A percentile compares a stretch with the other conserved stretches of the same genome.
Conservation (phyloP, 2,113 vertebrate genomes). For the Pachycephala philippinensis region DNA sequence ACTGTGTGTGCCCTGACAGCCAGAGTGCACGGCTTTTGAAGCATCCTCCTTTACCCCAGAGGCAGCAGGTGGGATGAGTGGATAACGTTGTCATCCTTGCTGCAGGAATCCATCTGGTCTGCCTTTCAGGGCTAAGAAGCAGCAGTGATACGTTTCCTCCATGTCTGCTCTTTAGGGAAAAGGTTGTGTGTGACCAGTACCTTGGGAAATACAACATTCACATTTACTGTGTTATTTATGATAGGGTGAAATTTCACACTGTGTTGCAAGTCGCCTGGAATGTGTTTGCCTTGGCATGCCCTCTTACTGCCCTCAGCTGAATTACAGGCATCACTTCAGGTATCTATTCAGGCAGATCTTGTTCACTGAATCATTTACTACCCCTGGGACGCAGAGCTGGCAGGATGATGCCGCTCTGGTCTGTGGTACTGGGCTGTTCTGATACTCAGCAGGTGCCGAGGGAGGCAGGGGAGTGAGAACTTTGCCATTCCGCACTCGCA, state of each 20-base stretch:
- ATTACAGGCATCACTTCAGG: not conserved
- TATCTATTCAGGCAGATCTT: not conserved
- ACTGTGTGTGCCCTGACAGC: not conserved
- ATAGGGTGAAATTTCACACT: slow-evolving; percentile 16
- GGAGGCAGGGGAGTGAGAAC: rapidly evolving
- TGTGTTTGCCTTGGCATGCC: slow-evolving; percentile 36
- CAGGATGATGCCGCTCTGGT: not conserved
- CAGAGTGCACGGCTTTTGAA: not conserved
- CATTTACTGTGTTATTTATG: slow-evolving; percentile 13
- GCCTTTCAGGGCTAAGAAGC: not conserved
- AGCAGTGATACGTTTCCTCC: not conserved
- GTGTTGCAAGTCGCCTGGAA: slow-evolving; percentile 25
- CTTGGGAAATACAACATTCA: not conserved
- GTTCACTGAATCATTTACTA: not conserved
- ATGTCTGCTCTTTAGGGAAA: not conserved
- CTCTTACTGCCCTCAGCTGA: not conserved
- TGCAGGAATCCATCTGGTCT: not conserved
- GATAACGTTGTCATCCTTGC: rapidly evolving
- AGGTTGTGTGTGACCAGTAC: not conserved
- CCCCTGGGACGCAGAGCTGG: not conserved
- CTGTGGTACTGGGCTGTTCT: not conserved
- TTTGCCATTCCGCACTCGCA: not conserved
- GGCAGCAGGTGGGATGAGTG: not conserved
- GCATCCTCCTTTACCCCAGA: not conserved
- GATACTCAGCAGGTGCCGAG: rapidly evolving